Evolutionary conservation across 1,140 invertebrate species (phyloP), one percentile per base, ranked within the genome.

Genomic region (Drosophila simulans): DNA sequence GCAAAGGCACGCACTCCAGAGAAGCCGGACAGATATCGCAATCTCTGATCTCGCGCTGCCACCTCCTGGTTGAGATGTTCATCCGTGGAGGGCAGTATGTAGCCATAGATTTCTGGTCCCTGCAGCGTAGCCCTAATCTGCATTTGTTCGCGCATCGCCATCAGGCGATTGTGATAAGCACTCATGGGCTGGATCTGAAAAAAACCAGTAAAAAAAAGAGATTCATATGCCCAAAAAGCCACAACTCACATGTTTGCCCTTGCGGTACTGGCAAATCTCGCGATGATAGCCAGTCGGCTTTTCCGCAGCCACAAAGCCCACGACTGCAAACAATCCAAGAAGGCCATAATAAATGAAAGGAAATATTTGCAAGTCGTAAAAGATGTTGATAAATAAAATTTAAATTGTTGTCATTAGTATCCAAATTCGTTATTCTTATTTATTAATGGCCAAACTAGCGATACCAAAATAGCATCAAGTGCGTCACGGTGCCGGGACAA

Each of bases 11-110:
- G 95, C 15, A 95, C 95, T 2, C 98, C 98, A 56, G 95, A 95
- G 92, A 98, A 99, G 3, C 97, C 97, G 52, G 96, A 96, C 5
- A 99, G 94, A 92, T 96, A 99, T 65, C 95, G 93, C 70, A 97
- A 92, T 51, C 98, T 93, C 86, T 95, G 94, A 92, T 99, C 98
- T 64, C 95, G 95, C 2, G 94, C 93, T 2, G 96, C 95, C 3
- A 95, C 94, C 51, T 94, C 93, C 82, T 95, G 95, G 65, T 94
- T 96, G 93, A 96, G 95, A 93, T 97, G 96, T 75, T 96, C 96
- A 82, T 97, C 96, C 58, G 95, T 95, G 12, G 95, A 95, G 22
- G 96, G 95, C 27, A 97, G 92, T 51, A 97, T 94, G 74, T 96
- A 97, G 15, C 95, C 96, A 82, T 97, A 94, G 0, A 96, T 93